Conservation (phyloP, 30 jellyfish, hydroid and myxozoan genomes). For the Rhopilema esculentum region DNA sequence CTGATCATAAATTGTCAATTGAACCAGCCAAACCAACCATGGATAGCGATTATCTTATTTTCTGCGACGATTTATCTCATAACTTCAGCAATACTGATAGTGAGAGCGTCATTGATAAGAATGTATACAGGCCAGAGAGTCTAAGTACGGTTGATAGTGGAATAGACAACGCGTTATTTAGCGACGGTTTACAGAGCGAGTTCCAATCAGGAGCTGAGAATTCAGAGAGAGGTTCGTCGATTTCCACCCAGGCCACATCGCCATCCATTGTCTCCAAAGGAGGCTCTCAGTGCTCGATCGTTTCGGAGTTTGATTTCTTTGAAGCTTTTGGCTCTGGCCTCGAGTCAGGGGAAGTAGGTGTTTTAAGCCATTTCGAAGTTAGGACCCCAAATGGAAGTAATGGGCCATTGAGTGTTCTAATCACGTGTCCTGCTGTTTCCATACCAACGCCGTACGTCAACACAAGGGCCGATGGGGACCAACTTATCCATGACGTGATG, state of each 20-base stretch:
- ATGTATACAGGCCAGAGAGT: constrained; percentile 26
- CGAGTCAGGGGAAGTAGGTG: constrained; percentile 88
- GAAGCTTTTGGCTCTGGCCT: constrained; percentile 86
- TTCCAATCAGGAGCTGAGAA: neutral
- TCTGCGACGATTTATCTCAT: constrained; percentile 12
- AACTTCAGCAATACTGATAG: neutral
- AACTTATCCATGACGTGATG: constrained; percentile 83
- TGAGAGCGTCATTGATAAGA: constrained; percentile 3
- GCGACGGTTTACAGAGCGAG: neutral
- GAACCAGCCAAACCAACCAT: constrained; percentile 57
- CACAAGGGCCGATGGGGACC: constrained; percentile 68
- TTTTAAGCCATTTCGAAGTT: constrained; percentile 79
- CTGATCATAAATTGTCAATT: constrained; percentile 20
- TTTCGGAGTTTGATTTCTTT: constrained; percentile 27
- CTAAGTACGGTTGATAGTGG: constrained; percentile 53
- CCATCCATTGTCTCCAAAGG: constrained; percentile 23
- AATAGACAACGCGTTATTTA: constrained; percentile 26
- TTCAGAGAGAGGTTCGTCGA: constrained; percentile 38
- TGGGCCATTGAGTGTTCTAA: constrained; percentile 93
- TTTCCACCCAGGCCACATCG: constrained; percentile 7
- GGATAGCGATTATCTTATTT: constrained; percentile 28
- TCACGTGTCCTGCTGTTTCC: constrained; percentile 98
- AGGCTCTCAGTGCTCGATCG: constrained; percentile 49
- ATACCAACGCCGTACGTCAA: constrained; percentile 91
- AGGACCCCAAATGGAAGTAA: constrained; percentile 72